A percentile compares a stretch with the other conserved stretches of the same genome.
phyloP scores from a whole-genome alignment of 2,113 vertebrate species.

The Alligator mississippiensis region DNA sequence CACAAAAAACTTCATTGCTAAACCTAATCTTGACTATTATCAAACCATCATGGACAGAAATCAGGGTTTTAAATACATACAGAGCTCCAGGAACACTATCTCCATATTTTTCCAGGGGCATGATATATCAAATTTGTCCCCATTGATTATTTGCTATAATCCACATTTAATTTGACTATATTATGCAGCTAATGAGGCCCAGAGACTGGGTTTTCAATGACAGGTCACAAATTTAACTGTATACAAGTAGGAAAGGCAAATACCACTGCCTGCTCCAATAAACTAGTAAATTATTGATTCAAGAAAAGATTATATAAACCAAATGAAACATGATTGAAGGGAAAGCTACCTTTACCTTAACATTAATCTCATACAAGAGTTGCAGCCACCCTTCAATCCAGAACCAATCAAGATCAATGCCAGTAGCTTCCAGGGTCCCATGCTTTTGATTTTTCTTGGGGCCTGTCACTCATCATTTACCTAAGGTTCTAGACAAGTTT shows the following conservation, averaged over 20 bases:
- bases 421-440: not conserved
- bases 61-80: constrained; percentile 1
- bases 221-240: not conserved
- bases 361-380: not conserved
- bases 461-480: not conserved
- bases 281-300: no score
- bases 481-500: not conserved
- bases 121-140: not conserved
- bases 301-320: not conserved
- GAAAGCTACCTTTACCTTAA: not conserved
- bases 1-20: constrained; percentile 10
- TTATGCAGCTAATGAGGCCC: not conserved
- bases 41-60: not conserved
- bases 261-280: no score
- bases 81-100: not conserved
- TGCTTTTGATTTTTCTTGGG: not conserved
- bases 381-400: not conserved
- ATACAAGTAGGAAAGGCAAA: not conserved
- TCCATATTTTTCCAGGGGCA: not conserved
- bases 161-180: not conserved
- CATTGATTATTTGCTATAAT: not conserved
- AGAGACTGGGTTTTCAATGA: not conserved
- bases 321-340: not conserved
- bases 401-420: not conserved
- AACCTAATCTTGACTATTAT: not conserved